Evolutionary conservation across 2,797 vertebrate species (phyloP), one percentile per base, ranked within the genome.

Genomic region (Amniataba percoides): DNA sequence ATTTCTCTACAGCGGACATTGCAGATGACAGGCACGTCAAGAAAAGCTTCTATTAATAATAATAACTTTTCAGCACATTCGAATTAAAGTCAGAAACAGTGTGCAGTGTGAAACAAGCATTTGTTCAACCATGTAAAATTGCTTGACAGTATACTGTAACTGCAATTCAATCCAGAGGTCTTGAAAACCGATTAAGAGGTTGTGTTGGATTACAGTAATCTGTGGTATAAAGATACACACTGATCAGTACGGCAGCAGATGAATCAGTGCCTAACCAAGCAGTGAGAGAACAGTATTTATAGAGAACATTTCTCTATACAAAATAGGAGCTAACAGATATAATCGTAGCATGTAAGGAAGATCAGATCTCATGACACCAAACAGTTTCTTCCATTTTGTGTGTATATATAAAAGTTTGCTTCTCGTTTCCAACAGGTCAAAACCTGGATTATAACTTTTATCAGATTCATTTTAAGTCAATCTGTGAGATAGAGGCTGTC

Each of bases 1-100:
- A 67, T 88, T 27, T 86, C 56, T 86, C 61, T 64, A 64, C 82
- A 80, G 75, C 71, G 19, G n/a, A 74, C 63, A 79, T 57, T 68
- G 67, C 51, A 68, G 74, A 77, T 77, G 58, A 78, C 53, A 71
- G 74, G 43, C 39, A 63, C 23, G 48, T 67, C 15, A 73, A 46
- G 31, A 73, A 57, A 71, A 77, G 55, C 56, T 78, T 48, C 57
- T 63, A 40, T 59, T 52, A 53, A 48, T 57, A 57, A 12, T 3
- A 72, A 71, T 34, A 25, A 4, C 13, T 52, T 23, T 60, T 39
- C 1, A 23, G 8, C 39, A 63, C 5, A 43, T 62, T 67, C 49
- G 6, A 49, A 61, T 1, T 43, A 40, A 57, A 49, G 19, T 1
- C 39, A 51, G 16, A 1, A 60, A 65, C 8, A 45, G 0, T 3